Evolutionary conservation across 2,888 invertebrate species (phyloP).

Genomic region (Morpho helenor): DNA sequence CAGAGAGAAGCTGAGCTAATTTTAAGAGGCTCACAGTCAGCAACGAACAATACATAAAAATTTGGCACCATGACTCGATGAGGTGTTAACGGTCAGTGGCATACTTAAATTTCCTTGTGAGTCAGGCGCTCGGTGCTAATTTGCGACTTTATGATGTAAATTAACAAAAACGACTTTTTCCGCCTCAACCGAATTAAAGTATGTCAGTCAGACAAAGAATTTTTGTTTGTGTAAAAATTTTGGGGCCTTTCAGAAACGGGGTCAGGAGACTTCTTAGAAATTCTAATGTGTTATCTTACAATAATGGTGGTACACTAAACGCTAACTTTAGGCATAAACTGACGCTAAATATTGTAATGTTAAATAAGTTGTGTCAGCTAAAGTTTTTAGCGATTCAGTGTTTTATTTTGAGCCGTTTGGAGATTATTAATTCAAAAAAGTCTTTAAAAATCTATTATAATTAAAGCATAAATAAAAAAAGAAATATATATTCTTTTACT

Average conservation of each 20-base stretch:
- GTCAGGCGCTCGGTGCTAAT: slow-evolving; percentile 33
- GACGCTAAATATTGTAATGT: too few species aligned
- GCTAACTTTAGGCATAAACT: too few species aligned
- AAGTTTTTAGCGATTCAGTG: too few species aligned
- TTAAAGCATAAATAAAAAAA: too few species aligned
- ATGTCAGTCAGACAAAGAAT: slow-evolving; percentile 39
- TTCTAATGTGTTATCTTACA: slow-evolving; percentile 9
- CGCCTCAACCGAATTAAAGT: slow-evolving; percentile 30
- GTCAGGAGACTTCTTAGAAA: slow-evolving; percentile 28
- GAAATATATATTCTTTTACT: too few species aligned
- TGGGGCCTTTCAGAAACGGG: slow-evolving; percentile 28
- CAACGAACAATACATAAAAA: too few species aligned
- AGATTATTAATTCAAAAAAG: too few species aligned
- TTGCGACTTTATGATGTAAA: slow-evolving; percentile 39
- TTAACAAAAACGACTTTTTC: slow-evolving; percentile 34
- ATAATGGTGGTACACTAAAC: not conserved
- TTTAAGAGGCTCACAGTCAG: too few species aligned
- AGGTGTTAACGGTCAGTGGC: slow-evolving; percentile 32
- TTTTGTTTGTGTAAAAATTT: slow-evolving; percentile 25
- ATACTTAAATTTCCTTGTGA: slow-evolving; percentile 32
- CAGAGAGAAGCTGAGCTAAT: too few species aligned
- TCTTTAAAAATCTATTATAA: too few species aligned
- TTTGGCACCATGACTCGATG: slow-evolving; percentile 1
- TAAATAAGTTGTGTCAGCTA: too few species aligned
- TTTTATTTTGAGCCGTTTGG: too few species aligned